These are phyloP conservation scores for Spialia ferax DNA, from an alignment of 2,888 invertebrate species.

Conservation along the genomic window DNA sequence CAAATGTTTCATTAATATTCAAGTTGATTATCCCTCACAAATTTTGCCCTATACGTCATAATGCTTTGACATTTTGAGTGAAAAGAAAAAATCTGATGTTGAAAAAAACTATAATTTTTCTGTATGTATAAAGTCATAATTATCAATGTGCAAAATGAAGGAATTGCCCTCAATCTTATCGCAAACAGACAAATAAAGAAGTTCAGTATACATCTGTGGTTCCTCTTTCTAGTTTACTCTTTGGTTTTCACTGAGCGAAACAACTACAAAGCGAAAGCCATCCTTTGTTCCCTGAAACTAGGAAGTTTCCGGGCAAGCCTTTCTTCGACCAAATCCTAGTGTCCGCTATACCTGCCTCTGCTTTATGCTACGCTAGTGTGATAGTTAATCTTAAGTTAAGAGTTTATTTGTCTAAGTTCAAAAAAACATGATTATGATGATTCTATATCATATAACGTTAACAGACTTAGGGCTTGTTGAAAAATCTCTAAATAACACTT, in stretches of 20 bases:
- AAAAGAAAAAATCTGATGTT: too few species aligned
- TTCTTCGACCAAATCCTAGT: constrained; percentile 27
- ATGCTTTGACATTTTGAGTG: too few species aligned
- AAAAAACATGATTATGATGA: too few species aligned
- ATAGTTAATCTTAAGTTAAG: background rate
- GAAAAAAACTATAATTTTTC: too few species aligned
- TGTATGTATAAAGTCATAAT: too few species aligned
- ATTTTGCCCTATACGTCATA: too few species aligned
- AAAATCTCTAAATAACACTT: too few species aligned
- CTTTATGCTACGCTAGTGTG: background rate
- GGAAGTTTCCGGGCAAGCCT: constrained; percentile 34
- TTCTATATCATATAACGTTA: too few species aligned
- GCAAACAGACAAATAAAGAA: constrained; percentile 7
- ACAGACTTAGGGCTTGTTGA: too few species aligned
- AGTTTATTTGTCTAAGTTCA: too few species aligned
- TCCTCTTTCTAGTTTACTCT: constrained; percentile 26
- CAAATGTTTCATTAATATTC: too few species aligned
- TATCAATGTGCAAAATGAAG: background rate
- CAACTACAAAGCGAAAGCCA: constrained; percentile 31
- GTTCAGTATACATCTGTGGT: constrained; percentile 24
- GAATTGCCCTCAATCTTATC: background rate
- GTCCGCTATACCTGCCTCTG: constrained; percentile 4
- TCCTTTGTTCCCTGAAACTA: constrained; percentile 29
- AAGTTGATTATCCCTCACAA: too few species aligned
- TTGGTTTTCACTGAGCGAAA: constrained; percentile 25